phyloP scores from a whole-genome alignment of 2,797 vertebrate species.

The Oreochromis grahami region DNA sequence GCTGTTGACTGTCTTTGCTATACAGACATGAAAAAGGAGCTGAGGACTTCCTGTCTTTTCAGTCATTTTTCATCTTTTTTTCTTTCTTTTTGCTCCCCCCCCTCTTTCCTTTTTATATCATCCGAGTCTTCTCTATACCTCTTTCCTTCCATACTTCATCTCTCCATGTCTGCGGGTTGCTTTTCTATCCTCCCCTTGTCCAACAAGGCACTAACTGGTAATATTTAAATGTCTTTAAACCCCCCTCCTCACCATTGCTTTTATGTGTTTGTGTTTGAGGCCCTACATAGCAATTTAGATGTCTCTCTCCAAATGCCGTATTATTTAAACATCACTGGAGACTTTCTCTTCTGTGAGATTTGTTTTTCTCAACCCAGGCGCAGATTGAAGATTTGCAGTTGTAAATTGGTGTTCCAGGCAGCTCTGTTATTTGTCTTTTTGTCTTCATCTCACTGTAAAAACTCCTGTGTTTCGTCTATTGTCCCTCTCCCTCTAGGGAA shows the following conservation, averaged over 20 bases:
- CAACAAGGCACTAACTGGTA: slow-evolving; percentile 41
- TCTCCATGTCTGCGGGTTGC: neutral
- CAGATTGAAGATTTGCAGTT: slow-evolving; percentile 68
- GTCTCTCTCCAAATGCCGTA: slow-evolving; percentile 62
- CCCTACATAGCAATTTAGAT: slow-evolving; percentile 61
- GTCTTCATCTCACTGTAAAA: slow-evolving; percentile 75
- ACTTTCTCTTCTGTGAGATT: slow-evolving; percentile 53
- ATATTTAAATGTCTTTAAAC: slow-evolving; percentile 72
- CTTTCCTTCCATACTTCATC: neutral
- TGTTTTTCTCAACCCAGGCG: slow-evolving; percentile 62
- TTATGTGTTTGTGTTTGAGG: slow-evolving; percentile 66
- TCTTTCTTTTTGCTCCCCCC: neutral
- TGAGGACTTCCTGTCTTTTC: neutral
- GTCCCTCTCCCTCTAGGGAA: slow-evolving; percentile 80
- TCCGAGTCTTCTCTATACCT: neutral
- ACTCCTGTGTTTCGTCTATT: slow-evolving; percentile 58
- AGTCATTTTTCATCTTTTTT: neutral
- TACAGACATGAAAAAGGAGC: slow-evolving; percentile 1
- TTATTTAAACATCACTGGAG: slow-evolving; percentile 71
- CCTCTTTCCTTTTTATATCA: neutral
- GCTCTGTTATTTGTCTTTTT: slow-evolving; percentile 75
- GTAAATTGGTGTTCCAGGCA: slow-evolving; percentile 74
- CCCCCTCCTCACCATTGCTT: slow-evolving; percentile 37
- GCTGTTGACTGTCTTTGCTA: slow-evolving; percentile 3
- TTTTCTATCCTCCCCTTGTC: slow-evolving; percentile 24